Base-by-base conservation (phyloP, 2,888 invertebrate genomes). In the Drosophila meridionalis region DNA sequence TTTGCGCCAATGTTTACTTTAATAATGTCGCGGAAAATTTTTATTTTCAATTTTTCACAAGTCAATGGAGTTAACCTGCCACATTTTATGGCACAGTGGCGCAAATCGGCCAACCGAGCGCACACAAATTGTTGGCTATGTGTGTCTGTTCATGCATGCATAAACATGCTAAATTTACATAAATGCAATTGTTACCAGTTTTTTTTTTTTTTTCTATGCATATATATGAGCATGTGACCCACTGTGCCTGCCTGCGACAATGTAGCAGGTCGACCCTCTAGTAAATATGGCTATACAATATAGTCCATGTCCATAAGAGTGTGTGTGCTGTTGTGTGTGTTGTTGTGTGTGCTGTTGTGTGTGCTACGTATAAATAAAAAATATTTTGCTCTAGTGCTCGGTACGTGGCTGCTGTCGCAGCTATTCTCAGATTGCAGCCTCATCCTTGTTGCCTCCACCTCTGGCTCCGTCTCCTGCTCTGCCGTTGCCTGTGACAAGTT, bases 1-100 rank as follows among this genome's bases (percentile, higher is more conserved):
- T 89, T 87, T 87, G 82, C 85, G 76, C 79, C 81, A 83, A 88
- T 87, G 90, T 87, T 87, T 87, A 80, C 90, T 88, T 90, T 90
- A 90, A 87, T 87, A 87, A 90, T 87, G 90, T 90, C 87, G 83
- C 86, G 89, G 83, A 86, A 88, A 88, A 88, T 90, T 90, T 85
- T 83, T 89, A 89, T 90, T 87, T 90, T 87, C 90, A 82, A 90
- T 87, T 88, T 87, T 85, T 76, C 73, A 80, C 83, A 78, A 83
- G 76, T 85, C 90, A 85, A 88, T 88, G 90, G 79, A 90, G 88
- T 78, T 90, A 80, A 88, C 83, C 78, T 80, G 77, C 88, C 62
- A 83, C 69, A 76, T 71, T 73, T 69, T 56, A 57, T 60, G 69
- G 69, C 69, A 86, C 89, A 69, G 80, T 86, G 80, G 78, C 6